Base-by-base conservation (phyloP, 2,113 vertebrate genomes). In the Dipodomys spectabilis region DNA sequence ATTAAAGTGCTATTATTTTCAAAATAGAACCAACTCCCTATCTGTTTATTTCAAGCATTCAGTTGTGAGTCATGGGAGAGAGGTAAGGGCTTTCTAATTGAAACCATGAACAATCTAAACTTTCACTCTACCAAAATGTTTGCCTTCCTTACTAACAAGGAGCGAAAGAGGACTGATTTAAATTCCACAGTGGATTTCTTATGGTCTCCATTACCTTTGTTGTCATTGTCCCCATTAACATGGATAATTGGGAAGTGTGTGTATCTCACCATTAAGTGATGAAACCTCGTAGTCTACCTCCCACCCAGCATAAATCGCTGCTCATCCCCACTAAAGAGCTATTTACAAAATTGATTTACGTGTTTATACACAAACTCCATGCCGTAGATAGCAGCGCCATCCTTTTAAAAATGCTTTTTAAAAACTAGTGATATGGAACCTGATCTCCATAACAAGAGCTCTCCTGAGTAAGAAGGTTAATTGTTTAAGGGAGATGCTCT, bases 291-390 rank as follows among this genome's bases (percentile, higher is more conserved):
- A 75, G 91, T 88, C 95, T 82, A 72, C 86, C 85, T 91, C 93
- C 95, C 82, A 90, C 84, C 94, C 90, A 74, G 87, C 53, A 88
- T 71, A 85, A 91, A 95, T 68, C 80, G 79, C 90, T 93, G 20
- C 45, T 87, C 87, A 93, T 78, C 68, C 88, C 83, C 64, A 75
- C 85, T 92, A 93, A 92, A 87, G 18, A 90, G 91, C 91, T 95
- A 93, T 94, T 96, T 94, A 94, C 93, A 92, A 83, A 95, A 94
- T 81, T 96, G 90, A 94, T 87, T 95, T 95, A 95, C 71, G 57
- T 57, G 71, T 82, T 69, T 93, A 72, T 45, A 49, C 62, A 81
- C 84, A 87, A 85, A 87, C 44, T 82, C 64, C 72, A 30, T 65
- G 78, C 83, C 84, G 60, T 68, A 25, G 35, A 83, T 86, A 84